Base-by-base conservation (phyloP, 2,113 vertebrate species). In the Rhinopithecus roxellana region DNA sequence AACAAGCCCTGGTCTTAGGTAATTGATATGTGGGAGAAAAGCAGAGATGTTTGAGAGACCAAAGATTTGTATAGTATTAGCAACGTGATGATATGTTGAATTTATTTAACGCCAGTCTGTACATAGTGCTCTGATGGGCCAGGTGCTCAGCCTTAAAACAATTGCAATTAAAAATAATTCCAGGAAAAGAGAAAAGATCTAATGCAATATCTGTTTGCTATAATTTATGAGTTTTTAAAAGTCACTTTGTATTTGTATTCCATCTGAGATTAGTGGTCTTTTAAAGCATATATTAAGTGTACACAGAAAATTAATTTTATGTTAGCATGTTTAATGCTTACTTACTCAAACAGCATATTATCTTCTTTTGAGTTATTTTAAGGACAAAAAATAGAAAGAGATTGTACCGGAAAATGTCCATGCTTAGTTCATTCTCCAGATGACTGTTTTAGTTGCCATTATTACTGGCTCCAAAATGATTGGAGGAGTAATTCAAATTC, bases 391-490 rank as follows among this genome's bases (percentile, higher is more conserved):
- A 85, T 14, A 85, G n/a, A 77, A 3, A 74, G 25, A 69, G 5
- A 89, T 98, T 69, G 93, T 80, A 97, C 97, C 92, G 43, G 14
- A 72, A 82, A 96, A 90, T 61, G 64, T 8, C 69, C 48, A 75
- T 86, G 81, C 95, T 93, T 89, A 95, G 35, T 93, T 90, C 52
- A 98, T 77, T 90, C 85, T 98, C 92, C 96, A 82, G 90, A 96
- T 79, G 97, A 83, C 80, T 50, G n/a, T 96, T 93, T 98, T 97
- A 85, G 89, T 97, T 98, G 93, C 97, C 87, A 95, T 98, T 98
- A 97, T 89, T 95, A 89, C 82, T 96, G 82, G 38, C 45, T 96
- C 96, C 35, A 82, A 79, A 98, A 95, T 97, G 0, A 97, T 97
- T 97, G 95, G 97, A 95, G 77, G 83, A 94, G 94, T 93, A 97